phyloP scores from a whole-genome alignment of 2,113 vertebrate species.

The Callopanchax toddi region DNA sequence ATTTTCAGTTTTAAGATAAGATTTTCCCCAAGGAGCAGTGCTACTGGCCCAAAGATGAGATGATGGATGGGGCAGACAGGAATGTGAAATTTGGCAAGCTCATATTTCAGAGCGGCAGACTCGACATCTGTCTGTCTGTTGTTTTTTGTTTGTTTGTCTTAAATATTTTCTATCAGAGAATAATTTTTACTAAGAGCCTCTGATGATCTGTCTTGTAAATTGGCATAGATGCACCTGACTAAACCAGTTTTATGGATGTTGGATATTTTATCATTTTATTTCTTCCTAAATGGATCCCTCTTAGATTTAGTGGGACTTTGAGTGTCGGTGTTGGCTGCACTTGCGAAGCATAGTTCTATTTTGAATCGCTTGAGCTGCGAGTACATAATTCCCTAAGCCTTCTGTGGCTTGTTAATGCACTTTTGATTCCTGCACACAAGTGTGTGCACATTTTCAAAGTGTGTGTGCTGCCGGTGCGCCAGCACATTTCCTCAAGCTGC shows the following conservation, averaged over 20 bases:
- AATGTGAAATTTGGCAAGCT: constrained; percentile 44
- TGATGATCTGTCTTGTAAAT: background rate
- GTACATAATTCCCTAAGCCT: constrained; percentile 53
- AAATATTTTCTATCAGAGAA: constrained; percentile 17
- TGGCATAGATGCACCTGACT: constrained; percentile 14
- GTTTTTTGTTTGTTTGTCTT: constrained; percentile 34
- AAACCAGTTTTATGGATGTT: constrained; percentile 10
- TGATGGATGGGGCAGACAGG: constrained; percentile 44
- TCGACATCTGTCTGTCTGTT: constrained; percentile 35
- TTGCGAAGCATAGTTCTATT: constrained; percentile 20
- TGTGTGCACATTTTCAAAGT: constrained; percentile 38
- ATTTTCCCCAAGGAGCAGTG: constrained; percentile 43
- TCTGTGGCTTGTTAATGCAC: constrained; percentile 47
- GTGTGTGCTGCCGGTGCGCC: constrained; percentile 13
- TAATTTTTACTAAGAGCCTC: constrained; percentile 13
- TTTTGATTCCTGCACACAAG: constrained; percentile 47
- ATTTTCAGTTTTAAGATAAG: constrained; percentile 54
- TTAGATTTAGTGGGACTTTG: constrained; percentile 27
- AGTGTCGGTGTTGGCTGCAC: constrained; percentile 12
- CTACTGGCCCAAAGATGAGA: constrained; percentile 27
- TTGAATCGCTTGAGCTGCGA: constrained; percentile 27
- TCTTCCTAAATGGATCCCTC: constrained; percentile 22
- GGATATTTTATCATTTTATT: constrained; percentile 18
- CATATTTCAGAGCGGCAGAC: constrained; percentile 27
- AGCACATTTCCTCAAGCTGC: constrained; percentile 56